Evolutionary conservation across 2,113 vertebrate species (phyloP).

Genomic region (Petroica traversi): DNA sequence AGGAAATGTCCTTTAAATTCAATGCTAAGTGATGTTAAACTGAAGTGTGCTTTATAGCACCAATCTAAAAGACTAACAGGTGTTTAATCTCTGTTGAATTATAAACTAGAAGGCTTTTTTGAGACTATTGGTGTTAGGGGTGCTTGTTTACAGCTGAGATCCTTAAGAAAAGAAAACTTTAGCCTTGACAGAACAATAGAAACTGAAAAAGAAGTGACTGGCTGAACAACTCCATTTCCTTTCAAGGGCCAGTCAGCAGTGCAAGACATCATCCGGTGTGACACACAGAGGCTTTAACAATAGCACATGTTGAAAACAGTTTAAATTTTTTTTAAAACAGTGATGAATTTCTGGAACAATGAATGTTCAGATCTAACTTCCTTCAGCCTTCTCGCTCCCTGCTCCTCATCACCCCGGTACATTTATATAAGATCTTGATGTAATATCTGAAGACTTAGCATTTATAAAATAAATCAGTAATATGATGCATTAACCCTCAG

Average conservation of each 20-base stretch:
- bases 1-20: neutral
- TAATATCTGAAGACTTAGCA: neutral
- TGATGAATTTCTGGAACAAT: constrained; percentile 23
- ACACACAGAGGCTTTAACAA: constrained; percentile 39
- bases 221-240: constrained; percentile 51
- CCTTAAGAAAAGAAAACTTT: constrained; percentile 33
- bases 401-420: fast-evolving
- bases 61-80: constrained; percentile 35
- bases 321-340: neutral
- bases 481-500: neutral
- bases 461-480: neutral
- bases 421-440: neutral
- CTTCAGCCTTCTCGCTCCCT: neutral
- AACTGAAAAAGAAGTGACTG: constrained; percentile 10
- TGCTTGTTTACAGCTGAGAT: constrained; percentile 33
- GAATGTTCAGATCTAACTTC: neutral
- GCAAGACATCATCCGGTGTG: constrained; percentile 10
- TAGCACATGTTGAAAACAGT: constrained; percentile 18
- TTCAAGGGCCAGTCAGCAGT: neutral
- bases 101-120: neutral
- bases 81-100: constrained; percentile 30
- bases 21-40: neutral
- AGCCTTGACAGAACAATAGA: constrained; percentile 41
- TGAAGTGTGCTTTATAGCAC: neutral
- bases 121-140: neutral